Percentiles rank a stretch among this genome's conserved stretches.
Evolutionary conservation across 2,113 vertebrate species (phyloP).

Genomic region (Odontophorus gujanensis): DNA sequence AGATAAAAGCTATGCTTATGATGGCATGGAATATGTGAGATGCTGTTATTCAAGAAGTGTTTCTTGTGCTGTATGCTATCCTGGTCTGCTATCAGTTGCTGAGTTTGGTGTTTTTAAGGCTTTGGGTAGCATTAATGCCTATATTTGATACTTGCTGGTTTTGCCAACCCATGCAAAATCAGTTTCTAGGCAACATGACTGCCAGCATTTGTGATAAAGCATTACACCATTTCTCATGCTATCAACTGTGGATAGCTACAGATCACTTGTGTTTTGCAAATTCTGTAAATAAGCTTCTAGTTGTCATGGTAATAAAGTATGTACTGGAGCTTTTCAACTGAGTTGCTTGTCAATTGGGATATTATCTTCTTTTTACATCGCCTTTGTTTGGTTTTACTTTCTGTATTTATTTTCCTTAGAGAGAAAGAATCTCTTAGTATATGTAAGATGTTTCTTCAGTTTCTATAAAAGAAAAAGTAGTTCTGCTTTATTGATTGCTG

Average conservation of each 20-base stretch:
- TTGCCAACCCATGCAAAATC: slow-evolving; percentile 14
- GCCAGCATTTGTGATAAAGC: slow-evolving; percentile 63
- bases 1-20: slow-evolving; percentile 27
- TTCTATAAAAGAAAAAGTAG: slow-evolving; percentile 51
- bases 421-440: slow-evolving; percentile 35
- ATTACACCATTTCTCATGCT: slow-evolving; percentile 38
- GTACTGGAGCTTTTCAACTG: slow-evolving; percentile 67
- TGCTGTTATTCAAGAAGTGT: slow-evolving; percentile 53
- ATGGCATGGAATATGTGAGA: slow-evolving; percentile 41
- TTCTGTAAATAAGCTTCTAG: slow-evolving; percentile 73
- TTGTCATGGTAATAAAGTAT: slow-evolving; percentile 72
- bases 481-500: slow-evolving; percentile 31
- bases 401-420: slow-evolving; percentile 40
- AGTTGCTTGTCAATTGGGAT: slow-evolving; percentile 70
- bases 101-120: slow-evolving; percentile 54
- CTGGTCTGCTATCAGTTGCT: slow-evolving; percentile 51
- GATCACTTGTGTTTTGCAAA: slow-evolving; percentile 66
- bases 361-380: slow-evolving; percentile 42
- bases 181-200: slow-evolving; percentile 45
- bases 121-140: slow-evolving; percentile 6
- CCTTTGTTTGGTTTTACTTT: slow-evolving; percentile 34
- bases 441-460: slow-evolving; percentile 51
- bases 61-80: slow-evolving; percentile 56
- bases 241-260: slow-evolving; percentile 60
- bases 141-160: slow-evolving; percentile 3